Conservation (phyloP, 2,797 vertebrate genomes). For the Salmo trutta region DNA sequence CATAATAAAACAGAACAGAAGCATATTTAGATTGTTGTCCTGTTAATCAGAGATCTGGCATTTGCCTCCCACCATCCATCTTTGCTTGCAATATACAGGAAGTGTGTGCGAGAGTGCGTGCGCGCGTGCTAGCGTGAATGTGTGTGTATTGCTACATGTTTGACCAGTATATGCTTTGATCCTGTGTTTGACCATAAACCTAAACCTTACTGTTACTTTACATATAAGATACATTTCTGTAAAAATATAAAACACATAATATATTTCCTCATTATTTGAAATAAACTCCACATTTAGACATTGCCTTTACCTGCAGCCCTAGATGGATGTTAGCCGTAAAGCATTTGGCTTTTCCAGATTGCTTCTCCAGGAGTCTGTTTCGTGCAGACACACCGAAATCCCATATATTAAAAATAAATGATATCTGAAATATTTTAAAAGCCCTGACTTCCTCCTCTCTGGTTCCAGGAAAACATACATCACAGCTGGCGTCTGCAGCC, state of each 20-base stretch:
- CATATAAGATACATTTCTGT: too few species aligned
- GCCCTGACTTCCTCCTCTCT: conserved; percentile 53
- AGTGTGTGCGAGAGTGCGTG: conserved; percentile 7
- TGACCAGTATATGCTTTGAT: too few species aligned
- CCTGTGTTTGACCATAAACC: too few species aligned
- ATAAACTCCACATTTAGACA: too few species aligned
- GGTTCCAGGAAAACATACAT: conserved; percentile 61
- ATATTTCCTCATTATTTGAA: too few species aligned
- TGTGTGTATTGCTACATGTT: too few species aligned
- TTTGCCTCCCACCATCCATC: background rate
- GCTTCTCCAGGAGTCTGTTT: conserved; percentile 7
- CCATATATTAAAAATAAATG: conserved; percentile 49
- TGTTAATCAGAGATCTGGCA: background rate
- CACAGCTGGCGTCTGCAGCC: conserved; percentile 47
- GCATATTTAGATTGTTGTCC: background rate
- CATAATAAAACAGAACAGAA: background rate
- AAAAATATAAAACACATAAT: too few species aligned
- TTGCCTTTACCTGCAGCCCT: too few species aligned
- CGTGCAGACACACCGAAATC: conserved; percentile 44
- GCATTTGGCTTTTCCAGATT: background rate
- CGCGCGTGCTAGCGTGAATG: too few species aligned
- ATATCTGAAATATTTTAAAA: conserved; percentile 50
- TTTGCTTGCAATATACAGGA: background rate
- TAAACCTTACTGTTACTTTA: too few species aligned
- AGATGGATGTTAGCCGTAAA: background rate